A percentile compares a stretch with the other conserved stretches of the same genome.
phyloP scores from a whole-genome alignment of 2,113 vertebrate species.

The Scortum barcoo region DNA sequence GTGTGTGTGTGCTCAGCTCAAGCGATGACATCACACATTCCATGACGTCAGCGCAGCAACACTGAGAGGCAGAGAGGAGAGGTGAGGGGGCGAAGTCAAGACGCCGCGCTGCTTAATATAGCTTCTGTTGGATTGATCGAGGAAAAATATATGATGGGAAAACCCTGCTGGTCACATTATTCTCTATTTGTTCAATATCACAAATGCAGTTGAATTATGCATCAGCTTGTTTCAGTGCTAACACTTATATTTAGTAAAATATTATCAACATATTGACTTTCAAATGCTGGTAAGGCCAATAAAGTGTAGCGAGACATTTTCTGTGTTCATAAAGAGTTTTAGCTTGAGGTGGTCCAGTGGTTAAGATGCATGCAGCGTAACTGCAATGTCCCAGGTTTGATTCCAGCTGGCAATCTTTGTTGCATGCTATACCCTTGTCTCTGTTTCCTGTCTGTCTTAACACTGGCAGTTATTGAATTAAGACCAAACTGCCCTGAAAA shows the following conservation, averaged over 20 bases:
- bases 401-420: background rate
- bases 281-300: too few relatives aligned
- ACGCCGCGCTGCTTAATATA: constrained; percentile 13
- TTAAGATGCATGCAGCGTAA: background rate
- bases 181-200: background rate
- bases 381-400: background rate
- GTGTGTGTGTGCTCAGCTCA: constrained; percentile 49
- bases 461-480: background rate
- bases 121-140: constrained; percentile 28
- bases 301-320: background rate
- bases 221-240: background rate
- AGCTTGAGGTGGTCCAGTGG: background rate
- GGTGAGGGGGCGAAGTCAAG: constrained; percentile 42
- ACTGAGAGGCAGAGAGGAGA: constrained; percentile 33
- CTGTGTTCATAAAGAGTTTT: background rate
- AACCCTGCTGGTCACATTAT: constrained; percentile 21
- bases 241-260: background rate
- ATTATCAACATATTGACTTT: too few relatives aligned
- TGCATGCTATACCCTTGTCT: background rate
- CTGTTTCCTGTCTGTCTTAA: background rate
- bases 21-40: constrained; percentile 82
- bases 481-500: background rate
- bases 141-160: constrained; percentile 9
- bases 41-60: constrained; percentile 78
- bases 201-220: background rate